Conservation (phyloP, 2,888 invertebrate genomes). For the Notocelia uddmanniana region DNA sequence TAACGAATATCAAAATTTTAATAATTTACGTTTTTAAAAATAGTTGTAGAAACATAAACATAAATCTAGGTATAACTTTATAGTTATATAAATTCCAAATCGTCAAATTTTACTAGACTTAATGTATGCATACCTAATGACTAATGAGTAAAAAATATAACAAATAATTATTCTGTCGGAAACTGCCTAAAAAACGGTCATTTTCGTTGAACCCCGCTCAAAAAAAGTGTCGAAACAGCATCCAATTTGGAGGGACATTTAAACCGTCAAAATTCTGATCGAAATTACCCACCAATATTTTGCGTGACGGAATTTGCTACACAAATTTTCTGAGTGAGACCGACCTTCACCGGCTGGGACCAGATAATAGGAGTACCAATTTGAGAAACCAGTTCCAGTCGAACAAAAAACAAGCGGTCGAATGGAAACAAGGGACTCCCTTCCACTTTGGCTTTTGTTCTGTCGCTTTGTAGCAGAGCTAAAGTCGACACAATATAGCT, state of each 20-base stretch:
- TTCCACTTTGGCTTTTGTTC: constrained; percentile 70
- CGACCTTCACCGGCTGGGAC: constrained; percentile 79
- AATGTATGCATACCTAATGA: neutral
- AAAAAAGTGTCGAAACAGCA: constrained; percentile 40
- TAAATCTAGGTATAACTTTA: too few species aligned
- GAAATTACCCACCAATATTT: constrained; percentile 73
- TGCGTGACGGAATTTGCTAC: constrained; percentile 82
- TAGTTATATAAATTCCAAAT: neutral
- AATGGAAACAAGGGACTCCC: constrained; percentile 73
- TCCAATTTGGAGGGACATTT: constrained; percentile 45
- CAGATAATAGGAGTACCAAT: constrained; percentile 84
- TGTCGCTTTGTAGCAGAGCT: constrained; percentile 56
- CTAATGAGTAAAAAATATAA: neutral
- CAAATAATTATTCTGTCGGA: neutral
- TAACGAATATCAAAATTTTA: constrained; percentile 1
- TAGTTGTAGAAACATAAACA: too few species aligned
- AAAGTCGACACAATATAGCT: constrained; percentile 38
- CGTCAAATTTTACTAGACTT: neutral
- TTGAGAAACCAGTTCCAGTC: constrained; percentile 79
- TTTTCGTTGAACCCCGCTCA: neutral
- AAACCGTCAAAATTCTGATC: constrained; percentile 47
- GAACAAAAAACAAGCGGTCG: constrained; percentile 72
- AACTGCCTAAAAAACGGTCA: neutral
- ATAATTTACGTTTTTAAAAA: neutral
- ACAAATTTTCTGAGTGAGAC: constrained; percentile 72